Base-by-base conservation (phyloP, 2,888 invertebrate genomes). In the Digitonthophagus gazella region DNA sequence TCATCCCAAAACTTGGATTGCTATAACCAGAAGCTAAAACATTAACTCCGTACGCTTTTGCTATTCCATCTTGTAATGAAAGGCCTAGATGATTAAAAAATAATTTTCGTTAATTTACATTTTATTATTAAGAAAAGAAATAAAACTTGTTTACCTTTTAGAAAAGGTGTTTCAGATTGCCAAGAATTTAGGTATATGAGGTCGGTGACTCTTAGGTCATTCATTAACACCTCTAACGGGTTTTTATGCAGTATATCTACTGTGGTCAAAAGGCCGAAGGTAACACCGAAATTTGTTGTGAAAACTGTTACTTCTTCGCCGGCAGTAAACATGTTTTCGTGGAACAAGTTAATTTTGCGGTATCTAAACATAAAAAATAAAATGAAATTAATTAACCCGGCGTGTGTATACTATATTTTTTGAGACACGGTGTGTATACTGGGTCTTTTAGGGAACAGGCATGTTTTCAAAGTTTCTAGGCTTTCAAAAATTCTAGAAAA, bases 111-210 rank as follows among this genome's bases (percentile, higher is more conserved):
- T 22, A 22, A 44, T 8, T 44, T 2, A 44, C 28, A 44, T 6
- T 22, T 6, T n/a, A n/a, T n/a, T n/a, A n/a, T n/a, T n/a, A n/a
- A n/a, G 22, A 22, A 22, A 22, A 22, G 3, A 3, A 3, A 44
- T 8, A 44, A 44, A 8, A 3, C 11, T 44, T 5, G 2, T 44
- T 44, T 11, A 61, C 61, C 61, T 19, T 18, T n/a, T n/a, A 61
- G n/a, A 19, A 90, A 93, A 0, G 96, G 96, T 69, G 93, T 79
- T 77, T 93, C 91, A 0, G 93, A 91, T 76, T 91, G 91, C 95
- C 95, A 96, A 82, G 91, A 90, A 0, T 91, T 88, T 0, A 92
- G 86, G 74, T 88, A 91, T 0, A 91, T 81, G 8, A 93, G 80
- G 75, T 92, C 89, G 8, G 85, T 88, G 2, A 86, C 74, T 0